Percentiles rank a stretch among this genome's conserved stretches.
Evolutionary conservation across 2,888 invertebrate genomes (phyloP).

Genomic region (Agapostemon virescens): DNA sequence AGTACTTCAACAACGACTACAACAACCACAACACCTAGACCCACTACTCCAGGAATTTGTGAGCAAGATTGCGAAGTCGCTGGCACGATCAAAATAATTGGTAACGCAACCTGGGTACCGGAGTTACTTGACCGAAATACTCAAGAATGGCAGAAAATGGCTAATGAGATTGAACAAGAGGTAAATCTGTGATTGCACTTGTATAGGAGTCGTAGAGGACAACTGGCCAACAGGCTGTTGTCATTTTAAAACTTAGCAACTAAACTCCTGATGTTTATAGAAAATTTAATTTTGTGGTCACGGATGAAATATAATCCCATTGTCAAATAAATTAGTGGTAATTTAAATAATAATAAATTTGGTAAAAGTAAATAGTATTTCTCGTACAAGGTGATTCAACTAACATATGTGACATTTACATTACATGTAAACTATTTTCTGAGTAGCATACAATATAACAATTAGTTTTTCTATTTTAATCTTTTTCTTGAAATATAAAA

Average conservation of each 20-base stretch:
- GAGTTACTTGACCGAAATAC: constrained; percentile 93
- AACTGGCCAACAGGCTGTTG: no score
- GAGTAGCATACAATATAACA: no score
- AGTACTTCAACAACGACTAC: constrained; percentile 86
- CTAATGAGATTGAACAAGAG: constrained; percentile 90
- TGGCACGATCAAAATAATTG: constrained; percentile 91
- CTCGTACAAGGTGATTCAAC: no score
- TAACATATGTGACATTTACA: no score
- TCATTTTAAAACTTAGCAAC: no score
- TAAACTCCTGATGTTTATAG: background rate
- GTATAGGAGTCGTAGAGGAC: background rate
- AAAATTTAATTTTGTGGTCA: background rate
- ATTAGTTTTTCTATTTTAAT: no score
- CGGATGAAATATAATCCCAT: no score
- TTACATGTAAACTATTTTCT: no score
- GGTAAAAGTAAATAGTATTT: no score
- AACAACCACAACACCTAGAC: constrained; percentile 86
- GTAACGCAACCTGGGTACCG: constrained; percentile 89
- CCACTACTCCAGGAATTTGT: constrained; percentile 91
- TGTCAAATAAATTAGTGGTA: no score
- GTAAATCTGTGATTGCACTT: constrained; percentile 71
- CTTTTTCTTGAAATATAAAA: no score
- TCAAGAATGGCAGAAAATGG: constrained; percentile 91
- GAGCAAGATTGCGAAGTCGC: constrained; percentile 90
- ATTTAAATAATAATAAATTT: no score